phyloP scores from a whole-genome alignment of 2,888 invertebrate genomes.

The Chrysotoxum bicinctum region DNA sequence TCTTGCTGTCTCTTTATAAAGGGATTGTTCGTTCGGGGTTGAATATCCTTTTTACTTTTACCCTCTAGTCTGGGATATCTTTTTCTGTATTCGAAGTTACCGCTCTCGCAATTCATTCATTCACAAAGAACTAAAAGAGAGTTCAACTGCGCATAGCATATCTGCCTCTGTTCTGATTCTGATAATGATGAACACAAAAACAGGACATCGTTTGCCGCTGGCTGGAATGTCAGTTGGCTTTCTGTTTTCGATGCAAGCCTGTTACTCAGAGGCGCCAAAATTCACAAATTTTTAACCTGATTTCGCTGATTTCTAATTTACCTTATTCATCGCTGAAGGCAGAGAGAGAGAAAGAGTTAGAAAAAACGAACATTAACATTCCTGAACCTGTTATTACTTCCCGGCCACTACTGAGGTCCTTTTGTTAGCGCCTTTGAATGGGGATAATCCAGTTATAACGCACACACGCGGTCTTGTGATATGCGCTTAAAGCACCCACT shows the following conservation, averaged over 20 bases:
- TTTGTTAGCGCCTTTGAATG: slow-evolving; percentile 38
- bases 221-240: slow-evolving; percentile 12
- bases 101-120: slow-evolving; percentile 5
- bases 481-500: slow-evolving; percentile 46
- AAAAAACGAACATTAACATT: background rate
- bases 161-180: background rate
- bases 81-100: background rate
- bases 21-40: background rate
- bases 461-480: background rate
- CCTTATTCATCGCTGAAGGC: slow-evolving; percentile 3
- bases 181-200: slow-evolving; percentile 4
- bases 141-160: slow-evolving; percentile 54
- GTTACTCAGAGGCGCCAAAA: slow-evolving; percentile 73
- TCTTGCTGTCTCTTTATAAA: background rate
- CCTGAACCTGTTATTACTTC: background rate
- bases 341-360: background rate
- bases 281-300: slow-evolving; percentile 70
- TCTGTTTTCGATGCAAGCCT: slow-evolving; percentile 46
- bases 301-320: background rate
- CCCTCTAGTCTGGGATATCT: background rate
- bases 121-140: slow-evolving; percentile 6
- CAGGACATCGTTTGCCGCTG: slow-evolving; percentile 19
- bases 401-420: background rate
- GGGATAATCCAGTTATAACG: slow-evolving; percentile 59
- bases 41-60: slow-evolving; percentile 6